Conservation (phyloP, 2,888 invertebrate species). For the Pyrgus malvae region DNA sequence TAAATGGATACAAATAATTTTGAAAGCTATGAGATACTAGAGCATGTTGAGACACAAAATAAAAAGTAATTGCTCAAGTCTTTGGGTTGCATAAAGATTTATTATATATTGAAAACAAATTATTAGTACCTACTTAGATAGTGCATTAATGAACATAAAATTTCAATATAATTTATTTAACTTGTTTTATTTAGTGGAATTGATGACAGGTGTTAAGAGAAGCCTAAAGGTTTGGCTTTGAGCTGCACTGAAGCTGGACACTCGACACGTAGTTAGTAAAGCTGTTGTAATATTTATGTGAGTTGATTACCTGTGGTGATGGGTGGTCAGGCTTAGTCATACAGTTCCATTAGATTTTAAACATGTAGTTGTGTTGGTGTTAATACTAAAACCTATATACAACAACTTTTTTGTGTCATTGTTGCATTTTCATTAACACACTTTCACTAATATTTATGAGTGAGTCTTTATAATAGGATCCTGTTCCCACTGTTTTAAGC, state of each 20-base stretch:
- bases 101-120: too few relatives aligned
- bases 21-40: too few relatives aligned
- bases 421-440: too few relatives aligned
- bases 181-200: slow-evolving; percentile 47
- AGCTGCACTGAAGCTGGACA: slow-evolving; percentile 46
- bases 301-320: slow-evolving; percentile 43
- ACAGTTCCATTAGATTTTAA: slow-evolving; percentile 32
- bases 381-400: slow-evolving; percentile 2
- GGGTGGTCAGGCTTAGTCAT: slow-evolving; percentile 39
- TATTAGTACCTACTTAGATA: too few relatives aligned
- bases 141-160: background rate
- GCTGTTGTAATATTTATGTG: slow-evolving; percentile 44
- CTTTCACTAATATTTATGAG: too few relatives aligned
- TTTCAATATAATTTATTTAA: background rate
- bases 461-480: too few relatives aligned
- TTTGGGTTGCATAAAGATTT: too few relatives aligned
- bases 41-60: too few relatives aligned
- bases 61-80: too few relatives aligned
- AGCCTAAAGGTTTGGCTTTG: slow-evolving; percentile 49
- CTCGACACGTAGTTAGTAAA: slow-evolving; percentile 34
- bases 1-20: too few relatives aligned
- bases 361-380: background rate
- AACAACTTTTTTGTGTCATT: background rate
- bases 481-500: too few relatives aligned
- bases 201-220: slow-evolving; percentile 52